A percentile compares a stretch with the other conserved stretches of the same genome.
phyloP scores from a whole-genome alignment of 1,140 invertebrate genomes.

The Zaprionus davidi region DNA sequence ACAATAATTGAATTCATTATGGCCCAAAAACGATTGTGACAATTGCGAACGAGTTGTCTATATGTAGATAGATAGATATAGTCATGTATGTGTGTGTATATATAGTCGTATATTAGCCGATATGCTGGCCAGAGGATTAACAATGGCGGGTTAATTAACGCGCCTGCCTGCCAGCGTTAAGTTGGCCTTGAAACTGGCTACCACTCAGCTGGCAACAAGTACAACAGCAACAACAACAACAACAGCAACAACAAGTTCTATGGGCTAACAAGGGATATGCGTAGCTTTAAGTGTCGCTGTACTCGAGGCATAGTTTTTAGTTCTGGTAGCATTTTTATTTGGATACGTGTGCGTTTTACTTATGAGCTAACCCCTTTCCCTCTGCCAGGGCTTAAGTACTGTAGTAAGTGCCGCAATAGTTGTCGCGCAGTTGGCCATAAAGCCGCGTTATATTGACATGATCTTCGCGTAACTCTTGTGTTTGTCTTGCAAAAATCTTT shows the following conservation, averaged over 20 bases:
- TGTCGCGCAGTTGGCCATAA: slow-evolving; percentile 44
- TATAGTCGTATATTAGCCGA: slow-evolving; percentile 56
- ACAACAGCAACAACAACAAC: background rate
- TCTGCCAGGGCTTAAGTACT: slow-evolving; percentile 8
- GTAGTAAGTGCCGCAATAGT: slow-evolving; percentile 42
- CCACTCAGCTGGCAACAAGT: slow-evolving; percentile 12
- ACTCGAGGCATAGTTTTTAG: slow-evolving; percentile 53
- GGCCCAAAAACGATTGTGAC: slow-evolving; percentile 53
- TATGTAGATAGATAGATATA: slow-evolving; percentile 9
- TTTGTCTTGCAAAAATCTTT: slow-evolving; percentile 75
- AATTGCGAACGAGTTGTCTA: slow-evolving; percentile 51
- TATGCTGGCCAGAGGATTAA: slow-evolving; percentile 70
- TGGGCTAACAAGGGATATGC: background rate
- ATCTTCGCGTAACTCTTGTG: slow-evolving; percentile 67
- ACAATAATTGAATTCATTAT: slow-evolving; percentile 83
- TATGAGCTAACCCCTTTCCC: slow-evolving; percentile 58
- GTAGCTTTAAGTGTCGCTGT: slow-evolving; percentile 21
- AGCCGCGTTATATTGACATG: slow-evolving; percentile 67
- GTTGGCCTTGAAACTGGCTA: slow-evolving; percentile 61
- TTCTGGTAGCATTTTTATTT: slow-evolving; percentile 79
- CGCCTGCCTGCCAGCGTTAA: slow-evolving; percentile 51
- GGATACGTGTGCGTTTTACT: slow-evolving; percentile 75
- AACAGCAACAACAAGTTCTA: background rate
- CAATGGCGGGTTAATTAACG: slow-evolving; percentile 80
- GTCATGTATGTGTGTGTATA: background rate